Evolutionary conservation across 2,797 vertebrate genomes (phyloP).

Genomic region (Fratercula arctica): DNA sequence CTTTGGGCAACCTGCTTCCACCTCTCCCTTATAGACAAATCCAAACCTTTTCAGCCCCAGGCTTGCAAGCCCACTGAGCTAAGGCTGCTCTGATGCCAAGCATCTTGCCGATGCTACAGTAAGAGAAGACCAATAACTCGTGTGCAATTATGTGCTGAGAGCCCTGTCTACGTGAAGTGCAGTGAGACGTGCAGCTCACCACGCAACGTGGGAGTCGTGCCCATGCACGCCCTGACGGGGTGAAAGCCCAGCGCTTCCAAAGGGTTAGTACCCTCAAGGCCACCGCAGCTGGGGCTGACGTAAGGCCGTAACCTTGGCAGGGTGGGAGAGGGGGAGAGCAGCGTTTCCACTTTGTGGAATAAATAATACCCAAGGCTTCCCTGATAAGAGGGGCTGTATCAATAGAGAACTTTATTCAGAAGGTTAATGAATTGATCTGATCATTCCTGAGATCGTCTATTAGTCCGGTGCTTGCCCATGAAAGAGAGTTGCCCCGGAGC

Average conservation of each 20-base stretch:
- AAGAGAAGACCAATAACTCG: not conserved
- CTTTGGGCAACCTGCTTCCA: not conserved
- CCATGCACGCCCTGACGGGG: not conserved
- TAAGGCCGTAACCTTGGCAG: conserved; percentile 66
- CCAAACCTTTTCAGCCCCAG: not conserved
- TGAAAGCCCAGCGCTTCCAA: not conserved
- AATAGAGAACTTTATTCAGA: conserved; percentile 66
- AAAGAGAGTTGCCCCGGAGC: conserved; percentile 48
- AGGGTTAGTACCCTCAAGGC: conserved; percentile 59
- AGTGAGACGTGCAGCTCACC: conserved; percentile 21
- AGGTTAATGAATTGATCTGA: conserved; percentile 69
- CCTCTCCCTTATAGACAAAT: not conserved
- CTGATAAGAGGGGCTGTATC: conserved; percentile 66
- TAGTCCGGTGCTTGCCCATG: conserved; percentile 45
- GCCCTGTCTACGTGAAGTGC: not conserved
- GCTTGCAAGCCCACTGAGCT: not conserved
- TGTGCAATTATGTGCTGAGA: conserved; percentile 1
- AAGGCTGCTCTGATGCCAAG: not conserved
- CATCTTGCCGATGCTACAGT: not conserved
- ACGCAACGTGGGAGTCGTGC: not conserved
- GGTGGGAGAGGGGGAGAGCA: conserved; percentile 53
- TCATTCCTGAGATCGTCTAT: conserved; percentile 65
- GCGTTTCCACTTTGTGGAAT: conserved; percentile 58
- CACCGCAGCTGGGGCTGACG: conserved; percentile 43
- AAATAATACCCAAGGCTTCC: conserved; percentile 69